phyloP scores from a whole-genome alignment of 2,888 invertebrate species.

The Lissonota sp. region DNA sequence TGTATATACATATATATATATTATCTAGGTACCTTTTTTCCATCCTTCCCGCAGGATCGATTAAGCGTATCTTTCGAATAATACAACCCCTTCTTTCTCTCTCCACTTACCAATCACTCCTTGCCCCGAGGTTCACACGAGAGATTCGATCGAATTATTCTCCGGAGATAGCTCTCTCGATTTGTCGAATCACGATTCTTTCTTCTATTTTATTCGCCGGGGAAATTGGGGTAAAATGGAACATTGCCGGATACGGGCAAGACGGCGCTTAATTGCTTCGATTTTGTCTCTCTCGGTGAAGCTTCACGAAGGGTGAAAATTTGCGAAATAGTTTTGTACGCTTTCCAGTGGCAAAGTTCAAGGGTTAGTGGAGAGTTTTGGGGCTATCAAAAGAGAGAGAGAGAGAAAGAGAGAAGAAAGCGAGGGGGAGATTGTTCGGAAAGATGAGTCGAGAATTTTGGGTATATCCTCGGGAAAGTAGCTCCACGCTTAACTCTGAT shows the following conservation, averaged over 20 bases:
- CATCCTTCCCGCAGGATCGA: slow-evolving; percentile 57
- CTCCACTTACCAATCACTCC: background rate
- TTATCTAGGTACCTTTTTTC: background rate
- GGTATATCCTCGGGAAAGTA: slow-evolving; percentile 8
- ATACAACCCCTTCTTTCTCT: slow-evolving; percentile 39
- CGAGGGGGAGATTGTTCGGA: slow-evolving; percentile 17
- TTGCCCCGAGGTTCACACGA: slow-evolving; percentile 1
- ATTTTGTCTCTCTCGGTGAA: background rate
- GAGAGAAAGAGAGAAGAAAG: too few species aligned
- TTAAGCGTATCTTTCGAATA: slow-evolving; percentile 44
- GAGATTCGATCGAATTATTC: slow-evolving; percentile 33
- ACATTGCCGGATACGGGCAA: background rate
- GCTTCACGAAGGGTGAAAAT: slow-evolving; percentile 4
- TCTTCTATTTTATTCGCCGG: background rate
- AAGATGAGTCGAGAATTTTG: slow-evolving; percentile 32
- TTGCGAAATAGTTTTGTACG: slow-evolving; percentile 4
- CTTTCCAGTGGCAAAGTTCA: slow-evolving; percentile 11
- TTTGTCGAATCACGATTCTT: slow-evolving; percentile 30
- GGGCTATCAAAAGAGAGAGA: slow-evolving; percentile 20
- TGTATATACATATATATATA: slow-evolving; percentile 21
- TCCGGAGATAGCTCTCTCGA: slow-evolving; percentile 39
- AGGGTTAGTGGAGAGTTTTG: slow-evolving; percentile 17
- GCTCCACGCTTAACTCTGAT: slow-evolving; percentile 39
- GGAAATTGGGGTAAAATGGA: background rate
- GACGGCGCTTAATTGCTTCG: background rate